These are phyloP conservation scores for Agrotis exclamationis DNA, from an alignment of 2,888 invertebrate genomes.

Conservation along the genomic window DNA sequence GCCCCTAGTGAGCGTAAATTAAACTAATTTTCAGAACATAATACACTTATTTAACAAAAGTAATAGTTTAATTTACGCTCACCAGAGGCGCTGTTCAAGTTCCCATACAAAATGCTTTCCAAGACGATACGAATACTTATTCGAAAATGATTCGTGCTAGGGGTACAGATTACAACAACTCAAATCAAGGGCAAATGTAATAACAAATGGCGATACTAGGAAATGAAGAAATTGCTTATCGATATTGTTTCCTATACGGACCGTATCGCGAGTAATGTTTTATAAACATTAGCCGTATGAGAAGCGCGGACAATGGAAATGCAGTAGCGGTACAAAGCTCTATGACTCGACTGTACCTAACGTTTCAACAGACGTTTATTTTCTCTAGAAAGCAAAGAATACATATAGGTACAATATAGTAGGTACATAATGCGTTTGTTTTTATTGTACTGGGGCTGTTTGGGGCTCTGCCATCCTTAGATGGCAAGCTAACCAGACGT, in stretches of 20 bases:
- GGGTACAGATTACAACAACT: slow-evolving; percentile 49
- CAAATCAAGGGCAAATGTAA: slow-evolving; percentile 65
- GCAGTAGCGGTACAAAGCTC: slow-evolving; percentile 52
- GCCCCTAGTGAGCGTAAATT: too few relatives aligned
- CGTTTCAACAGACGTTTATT: slow-evolving; percentile 37
- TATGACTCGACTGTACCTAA: slow-evolving; percentile 24
- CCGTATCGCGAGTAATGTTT: slow-evolving; percentile 72
- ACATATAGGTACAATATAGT: slow-evolving; percentile 14
- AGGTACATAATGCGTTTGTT: slow-evolving; percentile 44
- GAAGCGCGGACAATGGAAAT: slow-evolving; percentile 59
- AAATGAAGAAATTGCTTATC: slow-evolving; percentile 76
- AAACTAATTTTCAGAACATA: too few relatives aligned
- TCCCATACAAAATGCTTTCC: too few relatives aligned
- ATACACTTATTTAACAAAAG: too few relatives aligned
- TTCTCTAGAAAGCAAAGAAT: slow-evolving; percentile 47
- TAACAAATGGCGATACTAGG: slow-evolving; percentile 71
- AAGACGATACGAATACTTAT: too few relatives aligned
- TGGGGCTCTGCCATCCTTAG: too few relatives aligned
- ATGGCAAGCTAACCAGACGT: too few relatives aligned
- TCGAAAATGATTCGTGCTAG: too few relatives aligned
- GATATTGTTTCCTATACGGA: slow-evolving; percentile 71
- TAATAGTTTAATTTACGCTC: too few relatives aligned
- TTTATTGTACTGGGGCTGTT: slow-evolving; percentile 49
- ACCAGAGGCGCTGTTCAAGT: too few relatives aligned
- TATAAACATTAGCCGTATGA: slow-evolving; percentile 73